phyloP scores from a whole-genome alignment of 2,888 invertebrate genomes.

The Tetanocera ferruginea region DNA sequence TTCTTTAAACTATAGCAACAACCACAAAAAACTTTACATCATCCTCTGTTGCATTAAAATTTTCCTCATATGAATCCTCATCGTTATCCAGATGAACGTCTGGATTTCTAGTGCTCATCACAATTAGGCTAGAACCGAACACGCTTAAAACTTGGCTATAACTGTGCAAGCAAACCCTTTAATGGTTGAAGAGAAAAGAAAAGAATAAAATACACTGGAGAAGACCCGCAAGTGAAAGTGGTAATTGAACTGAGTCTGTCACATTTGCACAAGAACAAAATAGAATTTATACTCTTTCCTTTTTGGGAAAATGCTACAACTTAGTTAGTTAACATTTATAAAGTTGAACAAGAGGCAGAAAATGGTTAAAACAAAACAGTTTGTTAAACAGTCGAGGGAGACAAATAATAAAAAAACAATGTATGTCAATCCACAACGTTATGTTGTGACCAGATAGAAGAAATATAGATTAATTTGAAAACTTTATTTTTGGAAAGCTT shows the following conservation, averaged over 20 bases:
- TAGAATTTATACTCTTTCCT: not conserved
- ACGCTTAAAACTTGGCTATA: slow-evolving; percentile 9
- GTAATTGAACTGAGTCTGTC: not conserved
- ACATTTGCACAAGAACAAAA: not conserved
- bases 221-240: slow-evolving; percentile 34
- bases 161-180: slow-evolving; percentile 7
- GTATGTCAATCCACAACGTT: too few relatives aligned
- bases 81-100: not conserved
- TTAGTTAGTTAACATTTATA: not conserved
- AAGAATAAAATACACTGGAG: not conserved
- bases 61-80: not conserved
- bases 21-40: slow-evolving; percentile 5
- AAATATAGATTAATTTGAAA: too few relatives aligned
- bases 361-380: not conserved
- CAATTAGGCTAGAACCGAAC: slow-evolving; percentile 1
- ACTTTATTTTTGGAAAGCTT: too few relatives aligned
- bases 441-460: too few relatives aligned
- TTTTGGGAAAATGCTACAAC: not conserved
- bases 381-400: too few relatives aligned
- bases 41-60: slow-evolving; percentile 17
- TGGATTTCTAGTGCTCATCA: slow-evolving; percentile 12
- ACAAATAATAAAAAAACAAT: too few relatives aligned
- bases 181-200: not conserved
- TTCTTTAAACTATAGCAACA: not conserved
- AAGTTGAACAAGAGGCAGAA: not conserved